Evolutionary conservation across 2,797 vertebrate genomes (phyloP).

Genomic region (Selene dorsalis): DNA sequence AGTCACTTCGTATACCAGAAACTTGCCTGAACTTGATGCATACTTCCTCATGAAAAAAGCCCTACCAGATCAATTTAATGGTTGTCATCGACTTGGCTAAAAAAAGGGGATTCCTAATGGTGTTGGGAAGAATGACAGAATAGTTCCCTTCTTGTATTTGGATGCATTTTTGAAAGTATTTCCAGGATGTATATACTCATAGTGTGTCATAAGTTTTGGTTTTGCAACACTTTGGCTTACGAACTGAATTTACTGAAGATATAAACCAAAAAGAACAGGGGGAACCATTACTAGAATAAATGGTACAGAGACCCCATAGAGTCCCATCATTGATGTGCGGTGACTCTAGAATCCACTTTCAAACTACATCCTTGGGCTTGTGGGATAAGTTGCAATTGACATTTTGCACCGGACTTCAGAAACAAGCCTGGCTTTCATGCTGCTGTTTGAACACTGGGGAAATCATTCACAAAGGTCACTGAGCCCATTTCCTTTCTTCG

Average conservation of each 20-base stretch:
- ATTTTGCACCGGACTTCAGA: slow-evolving; percentile 87
- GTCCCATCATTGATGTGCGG: slow-evolving; percentile 77
- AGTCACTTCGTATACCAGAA: slow-evolving; percentile 36
- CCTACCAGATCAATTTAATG: slow-evolving; percentile 27
- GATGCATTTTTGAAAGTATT: slow-evolving; percentile 27
- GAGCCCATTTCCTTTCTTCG: slow-evolving; percentile 87
- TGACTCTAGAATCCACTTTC: slow-evolving; percentile 85
- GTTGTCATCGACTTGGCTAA: slow-evolving; percentile 60
- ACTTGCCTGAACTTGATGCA: slow-evolving; percentile 20
- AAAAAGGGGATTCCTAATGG: slow-evolving; percentile 54
- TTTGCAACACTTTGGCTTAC: slow-evolving; percentile 27
- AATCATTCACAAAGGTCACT: slow-evolving; percentile 89
- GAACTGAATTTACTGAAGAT: slow-evolving; percentile 21
- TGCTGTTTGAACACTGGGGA: slow-evolving; percentile 88
- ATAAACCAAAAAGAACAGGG: slow-evolving; percentile 27
- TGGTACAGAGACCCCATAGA: slow-evolving; percentile 72
- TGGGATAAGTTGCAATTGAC: slow-evolving; percentile 90
- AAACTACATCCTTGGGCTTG: slow-evolving; percentile 82
- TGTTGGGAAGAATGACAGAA: slow-evolving; percentile 13
- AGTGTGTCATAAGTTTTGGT: slow-evolving; percentile 29
- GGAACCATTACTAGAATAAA: slow-evolving; percentile 46
- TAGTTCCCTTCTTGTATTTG: slow-evolving; percentile 42
- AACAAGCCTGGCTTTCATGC: slow-evolving; percentile 89
- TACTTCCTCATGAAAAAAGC: slow-evolving; percentile 68
- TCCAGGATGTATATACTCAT: slow-evolving; percentile 30